Evolutionary conservation across 2,888 invertebrate species (phyloP), one percentile per base, ranked within the genome.

Genomic region (Melieria omissa): DNA sequence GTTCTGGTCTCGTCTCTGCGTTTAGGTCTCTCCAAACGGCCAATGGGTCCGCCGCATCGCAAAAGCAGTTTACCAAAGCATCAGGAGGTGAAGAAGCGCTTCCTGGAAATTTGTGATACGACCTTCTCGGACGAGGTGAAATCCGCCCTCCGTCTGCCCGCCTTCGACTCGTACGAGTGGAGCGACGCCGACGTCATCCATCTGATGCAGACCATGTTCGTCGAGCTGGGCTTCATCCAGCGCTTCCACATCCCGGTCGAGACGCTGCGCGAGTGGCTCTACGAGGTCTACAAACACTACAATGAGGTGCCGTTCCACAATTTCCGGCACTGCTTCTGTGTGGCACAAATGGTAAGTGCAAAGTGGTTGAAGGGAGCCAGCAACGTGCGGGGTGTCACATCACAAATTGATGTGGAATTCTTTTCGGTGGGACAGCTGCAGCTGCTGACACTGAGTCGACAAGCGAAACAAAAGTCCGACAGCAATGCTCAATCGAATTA

Each of bases 241-340:
- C 93, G 92, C 87, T 94, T 94, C 84, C 91, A 91, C 86, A 93
- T 95, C 82, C 91, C 93, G 83, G 89, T 92, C 81, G 88, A 89
- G 73, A 91, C 90, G 71, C 88, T 93, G 77, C 89, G 92, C 76
- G 91, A 91, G 85, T 93, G 93, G 88, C 89, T 93, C 68, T 93
- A 92, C 84, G 92, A 92, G 86, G 91, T 92, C 79, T 93, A 93
- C 88, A 92, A 92, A 86, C 92, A 93, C 86, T 95, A 95, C 89
- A 92, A 94, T 88, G 93, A 93, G 87, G 94, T 95, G 83, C 94
- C 94, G 74, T 95, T 95, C 88, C 95, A 95, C 87, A 95, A 95
- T 88, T 95, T 95, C 87, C 90, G 94, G 78, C 95, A 95, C 84
- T 94, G 93, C 86, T 95, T 95, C 88, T 94, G 94, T 88, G 95